A percentile compares a stretch with the other conserved stretches of the same genome.
phyloP scores from a whole-genome alignment of 2,888 invertebrate genomes.

The Opisthograptis luteolata region DNA sequence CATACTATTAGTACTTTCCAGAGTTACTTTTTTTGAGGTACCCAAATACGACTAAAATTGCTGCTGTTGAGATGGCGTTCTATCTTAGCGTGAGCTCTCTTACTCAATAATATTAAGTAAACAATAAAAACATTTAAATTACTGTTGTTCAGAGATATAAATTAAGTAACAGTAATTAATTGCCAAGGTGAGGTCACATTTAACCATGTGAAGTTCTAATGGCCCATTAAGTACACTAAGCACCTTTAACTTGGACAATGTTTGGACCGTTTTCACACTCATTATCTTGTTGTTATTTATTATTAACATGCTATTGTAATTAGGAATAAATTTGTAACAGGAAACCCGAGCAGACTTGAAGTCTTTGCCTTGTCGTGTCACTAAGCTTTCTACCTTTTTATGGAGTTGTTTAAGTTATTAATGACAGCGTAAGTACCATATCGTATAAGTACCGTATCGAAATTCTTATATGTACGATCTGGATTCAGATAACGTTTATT shows the following conservation, averaged over 20 bases:
- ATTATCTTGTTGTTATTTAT: slow-evolving; percentile 61
- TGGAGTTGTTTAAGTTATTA: slow-evolving; percentile 44
- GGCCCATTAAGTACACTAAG: slow-evolving; percentile 49
- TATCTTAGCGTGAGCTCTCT: not conserved
- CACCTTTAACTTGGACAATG: slow-evolving; percentile 42
- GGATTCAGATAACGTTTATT: slow-evolving; percentile 31
- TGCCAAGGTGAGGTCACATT: slow-evolving; percentile 39
- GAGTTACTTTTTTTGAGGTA: no score
- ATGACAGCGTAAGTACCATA: slow-evolving; percentile 13
- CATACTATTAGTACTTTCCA: no score
- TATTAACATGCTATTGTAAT: slow-evolving; percentile 51
- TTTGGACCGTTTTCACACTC: slow-evolving; percentile 60
- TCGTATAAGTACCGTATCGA: no score
- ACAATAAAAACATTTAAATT: not conserved
- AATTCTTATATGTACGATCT: slow-evolving; percentile 29
- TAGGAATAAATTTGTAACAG: slow-evolving; percentile 64
- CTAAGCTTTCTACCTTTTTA: slow-evolving; percentile 41
- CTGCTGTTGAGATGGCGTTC: no score
- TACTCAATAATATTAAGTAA: not conserved
- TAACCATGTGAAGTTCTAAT: slow-evolving; percentile 49
- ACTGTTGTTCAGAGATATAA: slow-evolving; percentile 20
- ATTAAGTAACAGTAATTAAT: slow-evolving; percentile 41
- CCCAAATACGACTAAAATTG: no score
- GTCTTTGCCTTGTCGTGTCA: slow-evolving; percentile 28
- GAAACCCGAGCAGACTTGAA: slow-evolving; percentile 45